Evolutionary conservation across 1,140 invertebrate species (phyloP), one percentile per base, ranked within the genome.

Genomic region (Penaeus indicus): DNA sequence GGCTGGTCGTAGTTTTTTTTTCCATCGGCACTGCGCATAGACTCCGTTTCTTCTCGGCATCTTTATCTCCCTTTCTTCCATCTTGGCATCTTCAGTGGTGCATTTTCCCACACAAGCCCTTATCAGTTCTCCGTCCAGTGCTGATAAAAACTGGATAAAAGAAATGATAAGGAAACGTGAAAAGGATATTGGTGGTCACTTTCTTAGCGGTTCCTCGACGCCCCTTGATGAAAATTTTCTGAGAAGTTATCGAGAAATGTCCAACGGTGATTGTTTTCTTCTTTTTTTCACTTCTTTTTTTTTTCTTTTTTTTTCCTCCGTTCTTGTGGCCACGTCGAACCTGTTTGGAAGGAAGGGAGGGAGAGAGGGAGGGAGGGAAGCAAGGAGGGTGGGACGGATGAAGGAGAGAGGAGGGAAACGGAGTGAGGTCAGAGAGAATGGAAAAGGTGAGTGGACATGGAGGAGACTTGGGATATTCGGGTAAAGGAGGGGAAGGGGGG

Each of bases 81-180:
- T 18, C 18, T 19, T 27, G n/a, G 62, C 25, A n/a, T 89, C 81
- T 89, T 89, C 72, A 62, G 27, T 67, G 88, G 18, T 16, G 88
- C 88, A 10, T 67, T 62, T 79, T 89, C 88, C 77, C 82, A 62
- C 88, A 89, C 88, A 84, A 80, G 88, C 88, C 88, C 88, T 89
- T 89, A 89, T 89, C 88, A 89, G 88, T 89, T 89, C 88, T 89
- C 88, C 88, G 88, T 89, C 88, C 88, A 89, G 88, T 89, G 82
- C 60, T 89, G 80, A 85, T 38, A 75, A 89, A 89, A 89, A 89
- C 88, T 89, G 88, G 88, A 84, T 84, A 85, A 89, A 89, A 89
- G 88, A 89, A 89, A 84, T 89, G 88, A 89, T 89, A 89, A 89
- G 88, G 88, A 89, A 84, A 85, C 88, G 88, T 89, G 82, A 25